Evolutionary conservation across 2,113 vertebrate species (phyloP).

Genomic region (Oncorhynchus keta): DNA sequence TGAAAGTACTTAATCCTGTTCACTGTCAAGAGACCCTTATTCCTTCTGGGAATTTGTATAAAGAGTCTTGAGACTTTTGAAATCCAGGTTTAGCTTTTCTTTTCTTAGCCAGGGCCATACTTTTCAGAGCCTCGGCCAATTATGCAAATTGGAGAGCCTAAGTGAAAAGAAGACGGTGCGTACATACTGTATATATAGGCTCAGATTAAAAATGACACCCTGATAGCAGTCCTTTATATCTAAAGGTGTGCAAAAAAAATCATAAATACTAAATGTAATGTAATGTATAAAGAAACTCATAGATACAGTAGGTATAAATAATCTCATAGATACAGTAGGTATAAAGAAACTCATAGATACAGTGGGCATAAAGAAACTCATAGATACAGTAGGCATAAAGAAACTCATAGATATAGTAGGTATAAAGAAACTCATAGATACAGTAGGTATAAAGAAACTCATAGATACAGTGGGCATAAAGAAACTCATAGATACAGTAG

Average conservation of each 20-base stretch:
- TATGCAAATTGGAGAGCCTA: constrained; percentile 40
- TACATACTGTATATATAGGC: neutral
- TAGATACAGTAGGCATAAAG: too few relatives aligned
- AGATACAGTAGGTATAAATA: constrained; percentile 27
- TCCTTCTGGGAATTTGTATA: constrained; percentile 7
- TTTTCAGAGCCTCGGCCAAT: constrained; percentile 37
- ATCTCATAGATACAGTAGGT: too few relatives aligned
- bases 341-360: too few relatives aligned
- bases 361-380: too few relatives aligned
- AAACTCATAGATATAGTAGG: too few relatives aligned
- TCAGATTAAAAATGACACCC: constrained; percentile 36
- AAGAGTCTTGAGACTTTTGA: constrained; percentile 30
- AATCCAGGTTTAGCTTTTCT: constrained; percentile 31
- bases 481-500: too few relatives aligned
- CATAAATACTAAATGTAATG: too few relatives aligned
- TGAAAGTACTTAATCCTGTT: constrained; percentile 49
- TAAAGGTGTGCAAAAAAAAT: constrained; percentile 3
- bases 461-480: too few relatives aligned
- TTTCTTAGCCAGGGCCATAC: constrained; percentile 24
- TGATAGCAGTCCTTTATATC: constrained; percentile 35
- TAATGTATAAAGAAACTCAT: constrained; percentile 32
- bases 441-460: too few relatives aligned
- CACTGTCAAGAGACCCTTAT: constrained; percentile 19
- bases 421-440: too few relatives aligned
- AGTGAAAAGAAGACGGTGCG: constrained; percentile 30